Percentiles rank a stretch among this genome's conserved stretches.
These are phyloP conservation scores for Vidua chalybeata DNA, from an alignment of 2,113 vertebrate genomes.

Conservation along the genomic window DNA sequence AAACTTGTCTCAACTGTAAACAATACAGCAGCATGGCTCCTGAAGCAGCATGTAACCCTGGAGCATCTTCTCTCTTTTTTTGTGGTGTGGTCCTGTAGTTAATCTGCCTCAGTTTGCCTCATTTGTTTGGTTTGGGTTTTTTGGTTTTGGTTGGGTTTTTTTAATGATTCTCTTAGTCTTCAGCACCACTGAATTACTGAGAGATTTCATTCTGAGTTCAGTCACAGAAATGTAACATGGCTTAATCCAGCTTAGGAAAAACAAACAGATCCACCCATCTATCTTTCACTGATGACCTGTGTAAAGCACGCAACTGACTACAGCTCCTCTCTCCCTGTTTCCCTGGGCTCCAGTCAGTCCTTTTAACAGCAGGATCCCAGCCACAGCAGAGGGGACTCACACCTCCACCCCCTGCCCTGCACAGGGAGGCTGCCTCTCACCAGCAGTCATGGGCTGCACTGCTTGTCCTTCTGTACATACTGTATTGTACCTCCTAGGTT, in stretches of 20 bases:
- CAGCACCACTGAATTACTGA: not conserved
- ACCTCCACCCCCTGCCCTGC: not conserved
- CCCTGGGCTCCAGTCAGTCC: not conserved
- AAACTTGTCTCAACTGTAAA: not conserved
- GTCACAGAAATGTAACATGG: not conserved
- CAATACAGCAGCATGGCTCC: not conserved
- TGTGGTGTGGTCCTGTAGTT: not conserved
- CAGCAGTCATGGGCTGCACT: not conserved
- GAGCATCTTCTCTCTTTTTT: not conserved
- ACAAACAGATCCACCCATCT: constrained; percentile 34
- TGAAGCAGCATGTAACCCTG: not conserved
- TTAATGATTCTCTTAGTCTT: not conserved
- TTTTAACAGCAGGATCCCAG: not conserved
- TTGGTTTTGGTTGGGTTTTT: not conserved
- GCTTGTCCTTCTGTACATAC: not conserved
- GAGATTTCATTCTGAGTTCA: not conserved
- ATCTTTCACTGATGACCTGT: not conserved
- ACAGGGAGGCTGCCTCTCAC: not conserved
- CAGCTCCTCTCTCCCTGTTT: not conserved
- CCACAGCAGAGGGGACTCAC: not conserved
- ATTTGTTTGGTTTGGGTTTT: not conserved
- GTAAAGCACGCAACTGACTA: not conserved
- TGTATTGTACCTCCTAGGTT: not conserved
- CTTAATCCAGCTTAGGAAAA: constrained; percentile 37
- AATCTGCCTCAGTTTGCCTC: not conserved